These are phyloP conservation scores for Dicyrtoma fusca DNA, from an alignment of 2,888 invertebrate species.

Conservation along the genomic window DNA sequence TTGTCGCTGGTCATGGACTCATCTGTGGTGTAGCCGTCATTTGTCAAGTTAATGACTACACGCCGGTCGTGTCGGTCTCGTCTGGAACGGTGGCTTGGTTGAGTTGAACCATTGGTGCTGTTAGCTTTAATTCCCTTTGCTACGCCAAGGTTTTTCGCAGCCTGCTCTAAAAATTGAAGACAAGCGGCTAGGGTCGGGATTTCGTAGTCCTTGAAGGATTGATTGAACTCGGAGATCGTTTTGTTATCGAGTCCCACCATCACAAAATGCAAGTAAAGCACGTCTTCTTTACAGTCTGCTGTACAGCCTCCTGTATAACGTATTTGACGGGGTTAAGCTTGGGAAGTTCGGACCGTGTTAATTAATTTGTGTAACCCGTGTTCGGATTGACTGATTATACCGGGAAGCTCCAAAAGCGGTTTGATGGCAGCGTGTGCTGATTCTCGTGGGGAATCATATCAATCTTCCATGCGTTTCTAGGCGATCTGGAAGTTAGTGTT, in stretches of 20 bases:
- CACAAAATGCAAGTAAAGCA: conserved; percentile 16
- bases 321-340: conserved; percentile 15
- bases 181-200: background rate
- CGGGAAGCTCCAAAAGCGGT: conserved; percentile 35
- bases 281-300: background rate
- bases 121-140: conserved; percentile 24
- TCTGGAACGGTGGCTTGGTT: too few relatives aligned
- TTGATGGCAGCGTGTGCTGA: conserved; percentile 27
- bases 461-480: conserved; percentile 15
- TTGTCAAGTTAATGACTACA: too few relatives aligned
- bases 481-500: conserved; percentile 34
- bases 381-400: too few relatives aligned
- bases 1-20: too few relatives aligned
- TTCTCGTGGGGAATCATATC: conserved; percentile 36
- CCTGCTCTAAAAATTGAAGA: background rate
- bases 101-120: too few relatives aligned
- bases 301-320: background rate
- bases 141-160: conserved; percentile 19
- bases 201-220: conserved; percentile 5
- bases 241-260: conserved; percentile 13
- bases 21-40: too few relatives aligned
- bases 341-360: too few relatives aligned
- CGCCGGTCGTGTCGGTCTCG: too few relatives aligned
- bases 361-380: too few relatives aligned
- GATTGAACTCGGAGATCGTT: conserved; percentile 21